Evolutionary conservation across 2,888 invertebrate species (phyloP).

Genomic region (Eupithecia insigniata): DNA sequence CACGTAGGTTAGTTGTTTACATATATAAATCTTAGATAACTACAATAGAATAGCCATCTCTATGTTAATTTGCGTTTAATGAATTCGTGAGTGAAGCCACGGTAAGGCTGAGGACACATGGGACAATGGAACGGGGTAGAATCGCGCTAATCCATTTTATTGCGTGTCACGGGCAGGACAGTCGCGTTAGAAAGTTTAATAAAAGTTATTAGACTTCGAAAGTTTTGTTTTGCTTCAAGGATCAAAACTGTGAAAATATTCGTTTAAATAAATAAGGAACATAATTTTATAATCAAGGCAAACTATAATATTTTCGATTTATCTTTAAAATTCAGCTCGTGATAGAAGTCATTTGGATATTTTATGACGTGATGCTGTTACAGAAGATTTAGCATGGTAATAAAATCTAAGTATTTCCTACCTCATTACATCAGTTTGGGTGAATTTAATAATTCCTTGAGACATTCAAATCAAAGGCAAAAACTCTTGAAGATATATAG

Average conservation of each 20-base stretch:
- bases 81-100: constrained; percentile 59
- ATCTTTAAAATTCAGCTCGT: not conserved
- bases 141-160: constrained; percentile 76
- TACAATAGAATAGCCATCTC: constrained; percentile 70
- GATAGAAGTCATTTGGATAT: too few species aligned
- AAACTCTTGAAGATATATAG: not conserved
- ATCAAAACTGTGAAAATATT: not conserved
- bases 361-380: not conserved
- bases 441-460: not conserved
- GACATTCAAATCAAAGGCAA: not conserved
- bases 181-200: constrained; percentile 35
- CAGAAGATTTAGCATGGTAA: not conserved
- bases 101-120: constrained; percentile 51
- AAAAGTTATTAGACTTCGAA: too few species aligned
- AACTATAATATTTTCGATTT: not conserved
- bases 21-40: constrained; percentile 76
- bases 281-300: too few species aligned
- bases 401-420: not conserved
- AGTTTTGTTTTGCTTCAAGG: not conserved
- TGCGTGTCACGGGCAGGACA: constrained; percentile 73
- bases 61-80: constrained; percentile 83
- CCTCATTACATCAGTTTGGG: not conserved
- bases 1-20: constrained; percentile 69
- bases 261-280: not conserved
- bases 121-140: constrained; percentile 42